Evolutionary conservation across 2,113 vertebrate genomes (phyloP), one percentile per base, ranked within the genome.

Genomic region (Pangasianodon hypophthalmus): DNA sequence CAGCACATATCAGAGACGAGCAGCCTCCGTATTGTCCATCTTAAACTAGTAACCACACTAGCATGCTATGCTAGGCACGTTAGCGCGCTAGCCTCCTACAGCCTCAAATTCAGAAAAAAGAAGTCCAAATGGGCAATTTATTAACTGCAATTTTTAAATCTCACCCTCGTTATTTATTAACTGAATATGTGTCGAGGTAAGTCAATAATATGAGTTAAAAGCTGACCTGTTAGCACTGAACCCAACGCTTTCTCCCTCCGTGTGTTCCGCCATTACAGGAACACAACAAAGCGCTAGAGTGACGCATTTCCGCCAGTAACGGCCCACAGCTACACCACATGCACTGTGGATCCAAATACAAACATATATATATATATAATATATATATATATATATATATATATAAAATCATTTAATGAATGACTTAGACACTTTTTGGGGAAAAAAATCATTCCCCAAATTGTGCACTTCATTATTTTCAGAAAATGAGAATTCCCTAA

Each of bases 251-350:
- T 92, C 92, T 89, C 80, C 84, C 71, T 93, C 92, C 73, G 90
- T 90, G 93, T 91, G 93, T 80, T 93, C 93, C 93, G 93, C 93
- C 93, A 93, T 93, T 62, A 85, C 90, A 89, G 85, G 52, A 92
- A 89, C 87, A 90, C 71, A 89, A 90, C 82, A 89, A 92, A 64
- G 19, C 48, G 2, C 24, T 1, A 0, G 9, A 46, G 75, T 90
- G 89, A 90, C 84, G 89, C 10, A 26, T 10, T 90, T 90, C 89
- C 89, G 75, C 11, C 18, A 29, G 29, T 62, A 79, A 77, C 29
- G 1, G 21, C 19, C 50, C 44, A 16, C 81, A 24, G n/a, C 6
- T 11, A 82, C 50, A 6, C 10, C 46, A 50, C 77, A 6, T 16
- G 11, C 37, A n/a, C 26, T 2, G 2, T 1, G 37, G 21, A 24